Conservation (phyloP, 2,113 vertebrate genomes). For the Thomomys bottae region DNA sequence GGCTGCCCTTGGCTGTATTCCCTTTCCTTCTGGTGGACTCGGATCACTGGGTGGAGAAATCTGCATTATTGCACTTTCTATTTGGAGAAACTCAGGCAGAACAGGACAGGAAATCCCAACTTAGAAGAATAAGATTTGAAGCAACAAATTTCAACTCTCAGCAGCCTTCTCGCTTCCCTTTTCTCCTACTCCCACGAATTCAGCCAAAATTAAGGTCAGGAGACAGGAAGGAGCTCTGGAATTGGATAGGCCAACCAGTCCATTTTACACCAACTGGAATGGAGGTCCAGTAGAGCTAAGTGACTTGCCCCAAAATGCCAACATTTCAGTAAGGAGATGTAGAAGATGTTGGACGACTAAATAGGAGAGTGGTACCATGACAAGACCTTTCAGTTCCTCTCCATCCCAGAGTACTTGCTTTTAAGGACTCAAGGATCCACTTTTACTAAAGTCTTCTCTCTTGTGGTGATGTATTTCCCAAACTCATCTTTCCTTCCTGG, state of each 20-base stretch:
- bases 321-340: not conserved
- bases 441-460: not conserved
- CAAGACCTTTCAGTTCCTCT: not conserved
- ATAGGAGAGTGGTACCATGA: rapidly evolving
- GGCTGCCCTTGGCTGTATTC: not conserved
- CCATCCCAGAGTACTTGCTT: not conserved
- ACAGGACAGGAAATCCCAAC: not conserved
- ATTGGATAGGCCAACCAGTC: not conserved
- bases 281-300: not conserved
- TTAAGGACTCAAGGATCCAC: not conserved
- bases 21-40: not conserved
- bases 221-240: not conserved
- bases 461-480: not conserved
- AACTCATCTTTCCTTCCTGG: not conserved
- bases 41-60: not conserved
- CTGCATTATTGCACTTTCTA: not conserved
- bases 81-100: not conserved
- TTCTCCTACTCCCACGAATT: not conserved
- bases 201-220: not conserved
- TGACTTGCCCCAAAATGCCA: not conserved
- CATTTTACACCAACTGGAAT: not conserved
- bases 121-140: not conserved
- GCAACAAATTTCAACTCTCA: not conserved
- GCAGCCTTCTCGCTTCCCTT: not conserved
- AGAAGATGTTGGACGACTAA: not conserved